A percentile compares a stretch with the other conserved stretches of the same genome.
These are phyloP conservation scores for Neotoma lepida DNA, from an alignment of 2,113 vertebrate species.

Conservation along the genomic window DNA sequence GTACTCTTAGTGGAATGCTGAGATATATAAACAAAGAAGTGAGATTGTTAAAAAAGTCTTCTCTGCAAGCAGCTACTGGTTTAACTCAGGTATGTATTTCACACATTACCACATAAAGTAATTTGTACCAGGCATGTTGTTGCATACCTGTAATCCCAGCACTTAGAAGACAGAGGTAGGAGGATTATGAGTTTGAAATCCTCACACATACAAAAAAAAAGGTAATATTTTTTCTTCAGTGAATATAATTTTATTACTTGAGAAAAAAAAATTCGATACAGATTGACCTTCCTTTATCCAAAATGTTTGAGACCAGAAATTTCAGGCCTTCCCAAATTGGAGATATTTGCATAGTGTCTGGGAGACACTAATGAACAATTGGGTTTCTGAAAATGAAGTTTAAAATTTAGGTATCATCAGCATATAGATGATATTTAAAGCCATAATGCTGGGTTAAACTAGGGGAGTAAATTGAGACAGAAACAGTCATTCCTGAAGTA, in stretches of 20 bases:
- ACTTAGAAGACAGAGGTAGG: neutral
- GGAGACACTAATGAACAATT: neutral
- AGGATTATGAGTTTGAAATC: neutral
- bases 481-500: neutral
- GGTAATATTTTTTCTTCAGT: constrained; percentile 41
- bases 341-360: neutral
- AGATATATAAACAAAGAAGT: constrained; percentile 85
- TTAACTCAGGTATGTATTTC: constrained; percentile 79
- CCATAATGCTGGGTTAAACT: neutral
- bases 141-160: neutral
- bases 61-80: constrained; percentile 63
- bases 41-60: constrained; percentile 77
- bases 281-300: neutral
- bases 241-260: constrained; percentile 49
- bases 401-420: neutral
- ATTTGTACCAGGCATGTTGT: constrained; percentile 1
- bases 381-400: neutral
- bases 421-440: neutral
- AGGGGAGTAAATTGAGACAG: neutral
- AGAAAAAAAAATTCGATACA: constrained; percentile 6
- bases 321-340: neutral
- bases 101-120: constrained; percentile 1
- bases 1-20: constrained; percentile 85
- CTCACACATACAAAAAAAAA: neutral
- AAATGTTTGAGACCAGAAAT: neutral